Evolutionary conservation across 2,113 vertebrate species (phyloP), one percentile per base, ranked within the genome.

Genomic region (Vulpes vulpes): DNA sequence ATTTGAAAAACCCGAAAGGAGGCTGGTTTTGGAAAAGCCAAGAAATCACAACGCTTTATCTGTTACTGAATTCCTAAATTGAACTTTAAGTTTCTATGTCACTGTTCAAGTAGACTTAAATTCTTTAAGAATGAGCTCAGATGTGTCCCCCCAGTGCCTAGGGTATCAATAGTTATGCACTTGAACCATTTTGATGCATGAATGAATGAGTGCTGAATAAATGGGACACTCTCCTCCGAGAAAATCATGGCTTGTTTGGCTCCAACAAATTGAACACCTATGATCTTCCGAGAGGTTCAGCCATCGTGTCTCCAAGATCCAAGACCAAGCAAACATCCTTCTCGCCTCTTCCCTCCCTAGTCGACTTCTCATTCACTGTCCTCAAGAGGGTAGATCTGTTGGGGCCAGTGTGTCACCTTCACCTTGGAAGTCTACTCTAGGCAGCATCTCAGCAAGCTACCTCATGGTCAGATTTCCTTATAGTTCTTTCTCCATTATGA

Each of bases 201-300:
- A 88, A 80, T n/a, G 12, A 74, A 55, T 32, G 35, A 67, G 15
- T 73, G 55, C 55, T 43, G 5, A 49, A 23, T 65, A 60, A 92
- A 89, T n/a, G 30, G 73, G 83, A 65, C 11, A 12, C 12, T 73
- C 23, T 88, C 2, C 59, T 51, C 78, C 69, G 49, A 94, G 69
- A 96, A 96, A 89, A 83, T 83, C 17, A 86, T 69, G 23, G n/a
- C 69, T 96, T 67, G 30, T 35, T 89, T 96, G 23, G n/a, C 12
- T 84, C 69, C 53, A 67, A 69, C 9, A 49, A 55, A 89, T 30
- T 89, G 79, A 93, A 16, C 2, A 25, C 23, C n/a, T 88, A 43
- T 38, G 65, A 5, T 67, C 43, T 96, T 89, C 82, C 38, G 67
- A 78, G 17, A 16, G 2, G 3, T 89, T 83, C 80, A 73, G 49